phyloP scores from a whole-genome alignment of 2,797 vertebrate genomes.

The Urophycis tenuis region DNA sequence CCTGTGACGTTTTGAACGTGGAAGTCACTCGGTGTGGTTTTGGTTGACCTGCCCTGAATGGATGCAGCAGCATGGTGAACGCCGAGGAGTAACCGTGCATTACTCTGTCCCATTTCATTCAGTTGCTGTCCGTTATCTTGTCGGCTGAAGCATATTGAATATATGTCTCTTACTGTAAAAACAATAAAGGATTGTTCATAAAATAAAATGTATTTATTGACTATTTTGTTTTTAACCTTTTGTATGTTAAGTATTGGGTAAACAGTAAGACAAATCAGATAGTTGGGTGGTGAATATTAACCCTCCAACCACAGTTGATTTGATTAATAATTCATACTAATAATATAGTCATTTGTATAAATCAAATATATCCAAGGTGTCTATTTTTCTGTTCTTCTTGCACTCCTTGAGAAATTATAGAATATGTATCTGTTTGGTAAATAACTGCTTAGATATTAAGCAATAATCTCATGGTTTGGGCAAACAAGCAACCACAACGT shows the following conservation, averaged over 20 bases:
- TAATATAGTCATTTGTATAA: neutral
- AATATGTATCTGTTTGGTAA: neutral
- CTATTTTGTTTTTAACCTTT: neutral
- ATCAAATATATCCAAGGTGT: neutral
- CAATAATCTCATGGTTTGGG: neutral
- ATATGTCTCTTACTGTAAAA: constrained; percentile 44
- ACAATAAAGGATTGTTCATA: constrained; percentile 52
- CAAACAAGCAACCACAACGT: neutral
- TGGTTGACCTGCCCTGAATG: constrained; percentile 13
- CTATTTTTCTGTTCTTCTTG: neutral
- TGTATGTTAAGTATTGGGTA: neutral
- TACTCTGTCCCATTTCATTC: constrained; percentile 42
- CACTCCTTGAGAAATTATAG: neutral
- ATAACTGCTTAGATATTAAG: neutral
- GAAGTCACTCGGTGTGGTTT: neutral
- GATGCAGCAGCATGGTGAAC: constrained; percentile 11
- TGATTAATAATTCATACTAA: neutral
- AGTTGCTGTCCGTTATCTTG: constrained; percentile 40
- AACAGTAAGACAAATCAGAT: neutral
- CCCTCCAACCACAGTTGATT: neutral
- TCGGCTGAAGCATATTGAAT: constrained; percentile 41
- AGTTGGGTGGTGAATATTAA: neutral
- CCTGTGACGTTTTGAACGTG: constrained; percentile 11
- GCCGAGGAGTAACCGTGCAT: constrained; percentile 27
- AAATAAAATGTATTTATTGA: constrained; percentile 17